A percentile compares a stretch with the other conserved stretches of the same genome.
Evolutionary conservation across 2,888 invertebrate species (phyloP).

Genomic region (Ernsta delagoae): DNA sequence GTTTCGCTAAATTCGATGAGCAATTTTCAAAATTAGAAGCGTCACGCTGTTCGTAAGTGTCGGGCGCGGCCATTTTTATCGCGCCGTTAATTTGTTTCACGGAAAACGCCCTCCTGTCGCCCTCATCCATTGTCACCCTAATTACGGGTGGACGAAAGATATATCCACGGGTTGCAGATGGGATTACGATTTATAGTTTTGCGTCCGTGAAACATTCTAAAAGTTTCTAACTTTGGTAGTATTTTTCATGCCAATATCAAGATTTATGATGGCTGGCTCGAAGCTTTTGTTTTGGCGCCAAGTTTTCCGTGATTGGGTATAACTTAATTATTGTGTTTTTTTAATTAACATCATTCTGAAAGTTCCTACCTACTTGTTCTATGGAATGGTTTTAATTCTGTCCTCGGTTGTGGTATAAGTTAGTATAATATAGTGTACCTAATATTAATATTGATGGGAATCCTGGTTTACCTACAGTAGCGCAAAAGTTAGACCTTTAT

Average conservation of each 20-base stretch:
- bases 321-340: no score
- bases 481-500: no score
- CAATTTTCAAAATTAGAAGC: constrained; percentile 21
- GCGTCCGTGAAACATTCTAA: background rate
- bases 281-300: background rate
- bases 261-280: background rate
- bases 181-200: constrained; percentile 30
- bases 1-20: constrained; percentile 17
- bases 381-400: no score
- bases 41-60: constrained; percentile 17
- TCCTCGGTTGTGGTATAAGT: no score
- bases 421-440: no score
- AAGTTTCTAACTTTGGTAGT: background rate
- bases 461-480: no score
- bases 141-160: constrained; percentile 31
- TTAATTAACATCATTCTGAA: no score
- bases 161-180: constrained; percentile 5
- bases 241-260: background rate
- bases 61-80: constrained; percentile 27
- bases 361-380: no score
- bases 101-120: constrained; percentile 19
- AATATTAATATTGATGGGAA: no score
- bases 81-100: constrained; percentile 24
- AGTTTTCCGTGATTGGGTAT: background rate
- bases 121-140: constrained; percentile 30